These are phyloP conservation scores for Trematomus bernacchii DNA, from an alignment of 2,797 vertebrate species.

Conservation along the genomic window DNA sequence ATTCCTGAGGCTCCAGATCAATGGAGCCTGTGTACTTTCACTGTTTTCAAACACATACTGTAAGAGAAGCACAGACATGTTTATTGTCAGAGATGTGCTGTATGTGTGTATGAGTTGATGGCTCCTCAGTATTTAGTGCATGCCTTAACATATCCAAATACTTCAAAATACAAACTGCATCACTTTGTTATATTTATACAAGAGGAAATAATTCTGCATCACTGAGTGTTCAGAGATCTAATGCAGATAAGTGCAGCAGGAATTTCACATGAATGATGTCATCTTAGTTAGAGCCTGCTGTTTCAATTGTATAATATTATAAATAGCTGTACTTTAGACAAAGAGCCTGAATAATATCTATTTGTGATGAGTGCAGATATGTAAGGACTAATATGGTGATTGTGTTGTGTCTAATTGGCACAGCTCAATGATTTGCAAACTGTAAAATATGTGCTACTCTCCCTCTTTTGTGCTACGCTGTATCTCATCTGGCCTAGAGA, in stretches of 20 bases:
- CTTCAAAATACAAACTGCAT: constrained; percentile 48
- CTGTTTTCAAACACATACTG: constrained; percentile 47
- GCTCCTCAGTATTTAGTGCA: constrained; percentile 40
- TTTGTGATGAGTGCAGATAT: constrained; percentile 73
- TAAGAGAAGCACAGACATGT: constrained; percentile 33
- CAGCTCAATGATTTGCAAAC: constrained; percentile 73
- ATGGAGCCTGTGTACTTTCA: constrained; percentile 60
- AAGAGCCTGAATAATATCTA: constrained; percentile 68
- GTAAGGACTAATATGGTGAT: constrained; percentile 84
- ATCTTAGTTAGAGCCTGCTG: constrained; percentile 75
- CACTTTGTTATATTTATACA: constrained; percentile 77
- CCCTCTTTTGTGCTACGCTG: constrained; percentile 41
- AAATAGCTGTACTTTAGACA: constrained; percentile 67
- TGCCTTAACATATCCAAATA: constrained; percentile 51
- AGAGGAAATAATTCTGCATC: constrained; percentile 73
- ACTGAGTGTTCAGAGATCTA: constrained; percentile 79
- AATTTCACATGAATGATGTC: constrained; percentile 76
- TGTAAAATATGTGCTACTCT: constrained; percentile 75
- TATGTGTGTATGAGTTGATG: constrained; percentile 9
- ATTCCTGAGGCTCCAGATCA: constrained; percentile 55
- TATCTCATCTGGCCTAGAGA: constrained; percentile 41
- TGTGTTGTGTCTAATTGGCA: constrained; percentile 83
- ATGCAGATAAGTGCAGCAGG: constrained; percentile 72
- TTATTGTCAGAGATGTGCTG: constrained; percentile 47
- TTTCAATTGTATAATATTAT: constrained; percentile 73